Conservation (phyloP, 2,113 vertebrate genomes). For the Grus americana region DNA sequence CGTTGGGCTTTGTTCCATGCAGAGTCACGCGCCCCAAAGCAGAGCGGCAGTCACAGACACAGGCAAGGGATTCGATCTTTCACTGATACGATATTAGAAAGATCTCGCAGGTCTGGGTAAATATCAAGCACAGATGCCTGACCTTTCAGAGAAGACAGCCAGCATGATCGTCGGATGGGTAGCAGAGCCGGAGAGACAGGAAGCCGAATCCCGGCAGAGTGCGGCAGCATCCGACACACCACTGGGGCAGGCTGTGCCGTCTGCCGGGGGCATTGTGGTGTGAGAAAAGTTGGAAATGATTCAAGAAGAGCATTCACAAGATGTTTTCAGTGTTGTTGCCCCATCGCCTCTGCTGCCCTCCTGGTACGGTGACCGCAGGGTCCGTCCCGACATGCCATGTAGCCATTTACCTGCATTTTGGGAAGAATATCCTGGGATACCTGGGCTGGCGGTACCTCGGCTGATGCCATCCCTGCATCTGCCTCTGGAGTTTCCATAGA, state of each 20-base stretch:
- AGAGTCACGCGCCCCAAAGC: background rate
- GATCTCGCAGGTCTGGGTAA: background rate
- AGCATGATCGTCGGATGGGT: accelerated
- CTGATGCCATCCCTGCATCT: slow-evolving; percentile 65
- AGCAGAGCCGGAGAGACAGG: background rate
- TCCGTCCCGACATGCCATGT: accelerated
- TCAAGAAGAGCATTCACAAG: background rate
- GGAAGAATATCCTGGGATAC: slow-evolving; percentile 67
- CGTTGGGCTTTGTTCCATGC: background rate
- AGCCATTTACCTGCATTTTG: slow-evolving; percentile 18
- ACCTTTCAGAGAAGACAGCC: background rate
- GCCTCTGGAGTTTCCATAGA: slow-evolving; percentile 78
- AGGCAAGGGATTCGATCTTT: background rate
- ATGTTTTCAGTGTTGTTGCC: accelerated
- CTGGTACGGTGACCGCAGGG: accelerated
- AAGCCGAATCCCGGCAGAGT: background rate
- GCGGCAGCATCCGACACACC: accelerated
- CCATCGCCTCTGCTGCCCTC: background rate
- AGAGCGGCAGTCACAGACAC: accelerated
- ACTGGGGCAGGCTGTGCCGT: background rate
- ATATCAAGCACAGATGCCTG: background rate
- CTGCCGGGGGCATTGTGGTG: accelerated
- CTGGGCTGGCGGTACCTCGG: slow-evolving; percentile 55
- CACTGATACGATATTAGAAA: background rate
- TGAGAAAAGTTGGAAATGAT: background rate